Evolutionary conservation across 2,797 vertebrate species (phyloP).

Genomic region (Hemitrygon akajei): DNA sequence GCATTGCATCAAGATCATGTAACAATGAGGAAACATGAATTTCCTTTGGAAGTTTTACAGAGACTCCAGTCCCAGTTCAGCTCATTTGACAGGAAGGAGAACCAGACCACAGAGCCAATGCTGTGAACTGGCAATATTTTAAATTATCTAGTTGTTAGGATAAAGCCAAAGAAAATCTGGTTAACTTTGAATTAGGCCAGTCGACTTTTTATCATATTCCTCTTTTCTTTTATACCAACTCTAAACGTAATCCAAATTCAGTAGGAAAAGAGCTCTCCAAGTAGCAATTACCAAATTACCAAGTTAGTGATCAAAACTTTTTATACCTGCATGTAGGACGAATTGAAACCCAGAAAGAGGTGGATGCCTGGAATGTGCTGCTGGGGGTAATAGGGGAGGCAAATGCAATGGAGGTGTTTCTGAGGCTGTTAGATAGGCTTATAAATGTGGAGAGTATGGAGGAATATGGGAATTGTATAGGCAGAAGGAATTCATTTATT

Average conservation of each 20-base stretch:
- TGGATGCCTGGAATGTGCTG: no score
- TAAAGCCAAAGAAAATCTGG: not conserved
- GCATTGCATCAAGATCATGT: not conserved
- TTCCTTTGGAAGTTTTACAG: constrained; percentile 8
- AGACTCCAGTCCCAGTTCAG: not conserved
- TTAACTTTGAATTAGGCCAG: not conserved
- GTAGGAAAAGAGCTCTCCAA: not conserved
- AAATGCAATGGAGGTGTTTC: no score
- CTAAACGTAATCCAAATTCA: not conserved
- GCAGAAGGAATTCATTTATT: no score
- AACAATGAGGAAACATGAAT: not conserved
- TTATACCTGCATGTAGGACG: not conserved
- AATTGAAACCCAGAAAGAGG: not conserved
- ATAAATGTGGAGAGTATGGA: no score
- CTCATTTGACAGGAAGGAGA: not conserved
- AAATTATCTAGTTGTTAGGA: not conserved
- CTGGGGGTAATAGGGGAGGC: no score
- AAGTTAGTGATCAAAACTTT: not conserved
- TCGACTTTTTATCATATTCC: not conserved
- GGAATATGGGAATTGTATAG: no score
- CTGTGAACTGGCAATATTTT: not conserved
- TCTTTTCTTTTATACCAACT: not conserved
- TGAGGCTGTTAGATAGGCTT: no score
- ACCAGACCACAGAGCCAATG: not conserved
- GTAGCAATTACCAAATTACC: not conserved